A percentile compares a stretch with the other conserved stretches of the same genome.
Evolutionary conservation across 37 sponge, comb jelly and placozoan genomes (phyloP).

Genomic region (Spongilla lacustris): DNA sequence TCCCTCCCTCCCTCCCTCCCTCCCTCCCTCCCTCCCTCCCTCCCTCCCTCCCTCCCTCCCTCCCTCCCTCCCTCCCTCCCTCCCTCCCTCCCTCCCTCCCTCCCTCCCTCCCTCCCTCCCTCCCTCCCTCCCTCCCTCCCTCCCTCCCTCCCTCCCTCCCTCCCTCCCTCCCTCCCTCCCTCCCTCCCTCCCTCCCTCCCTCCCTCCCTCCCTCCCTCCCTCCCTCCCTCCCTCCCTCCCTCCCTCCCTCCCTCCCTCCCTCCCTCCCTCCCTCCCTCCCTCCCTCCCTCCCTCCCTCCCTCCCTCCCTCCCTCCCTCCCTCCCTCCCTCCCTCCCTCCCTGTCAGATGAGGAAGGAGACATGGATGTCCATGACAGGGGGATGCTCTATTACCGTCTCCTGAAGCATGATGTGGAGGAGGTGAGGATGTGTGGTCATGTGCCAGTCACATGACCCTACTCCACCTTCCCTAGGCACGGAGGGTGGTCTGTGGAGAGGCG

Average conservation of each 20-base stretch:
- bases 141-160: neutral
- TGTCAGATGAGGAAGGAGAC: conserved; percentile 92
- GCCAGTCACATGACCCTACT: neutral
- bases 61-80: neutral
- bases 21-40: neutral
- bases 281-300: no score
- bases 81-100: neutral
- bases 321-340: no score
- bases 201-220: neutral
- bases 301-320: neutral
- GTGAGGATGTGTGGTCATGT: conserved; percentile 17
- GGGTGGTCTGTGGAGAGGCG: conserved; percentile 63
- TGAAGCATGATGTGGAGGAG: conserved; percentile 75
- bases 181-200: neutral
- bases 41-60: neutral
- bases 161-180: neutral
- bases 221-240: neutral
- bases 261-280: neutral
- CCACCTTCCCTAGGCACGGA: conserved; percentile 25
- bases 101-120: neutral
- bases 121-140: neutral
- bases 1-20: neutral
- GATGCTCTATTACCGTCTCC: conserved; percentile 91
- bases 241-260: neutral
- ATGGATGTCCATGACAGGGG: conserved; percentile 93